Evolutionary conservation across 2,888 invertebrate species (phyloP), one percentile per base, ranked within the genome.

Genomic region (Gortyna flavago): DNA sequence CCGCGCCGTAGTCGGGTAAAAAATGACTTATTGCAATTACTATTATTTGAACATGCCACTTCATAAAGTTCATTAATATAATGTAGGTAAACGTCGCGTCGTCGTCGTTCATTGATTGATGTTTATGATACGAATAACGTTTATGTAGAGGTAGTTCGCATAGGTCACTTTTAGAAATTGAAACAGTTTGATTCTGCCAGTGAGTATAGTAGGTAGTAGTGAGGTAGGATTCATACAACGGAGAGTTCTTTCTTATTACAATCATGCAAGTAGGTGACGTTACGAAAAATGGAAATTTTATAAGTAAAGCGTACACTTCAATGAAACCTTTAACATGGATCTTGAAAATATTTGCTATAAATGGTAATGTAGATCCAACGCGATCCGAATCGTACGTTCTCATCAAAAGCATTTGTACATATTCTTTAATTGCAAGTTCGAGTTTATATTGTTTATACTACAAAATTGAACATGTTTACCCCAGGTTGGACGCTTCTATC

Each of bases 311-410:
- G 1, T 87, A 77, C 35, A 87, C 85, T 25, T 89, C 92, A 44
- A 87, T 93, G 79, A 81, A 76, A 67, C 91, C 92, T 11, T 73
- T 94, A 61, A 85, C 89, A 76, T 90, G 87, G 79, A 75, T 94
- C 38, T 85, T 95, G 41, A 91, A 89, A 79, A 72, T 95, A 83
- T 94, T 95, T 84, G 89, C 91, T 71, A 76, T 95, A 72, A 90
- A 91, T 76, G 90, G 86, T 72, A 88, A 90, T 66, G 77, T 85
- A 13, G 79, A 82, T 32, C 69, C 84, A 35, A 76, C 81, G 29
- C 79, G 79, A 44, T 84, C 73, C 35, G 81, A 80, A 29, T 75
- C 68, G 44, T 83, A 64, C 48, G 73, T 79, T 6, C 48, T 90
- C 2, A 25, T 85, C 5, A 91, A 77, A 82, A 89, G 79, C 59